Base-by-base conservation (phyloP, 2,797 vertebrate genomes). In the Nasua narica region DNA sequence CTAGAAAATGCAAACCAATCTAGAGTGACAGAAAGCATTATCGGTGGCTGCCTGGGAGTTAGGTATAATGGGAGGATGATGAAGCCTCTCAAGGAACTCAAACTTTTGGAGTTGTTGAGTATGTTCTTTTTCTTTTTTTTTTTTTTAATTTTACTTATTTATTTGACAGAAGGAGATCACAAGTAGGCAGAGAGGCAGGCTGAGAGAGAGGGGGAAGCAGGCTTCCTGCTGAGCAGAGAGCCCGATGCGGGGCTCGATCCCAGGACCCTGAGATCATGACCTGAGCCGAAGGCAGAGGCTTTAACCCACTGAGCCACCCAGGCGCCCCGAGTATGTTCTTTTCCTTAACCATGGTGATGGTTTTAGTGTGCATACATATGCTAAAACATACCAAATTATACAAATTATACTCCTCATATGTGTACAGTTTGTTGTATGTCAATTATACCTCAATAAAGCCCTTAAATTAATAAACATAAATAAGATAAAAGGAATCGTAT, bases 1-100 rank as follows among this genome's bases (percentile, higher is more conserved):
- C 25, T 93, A 88, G 48, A 95, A 87, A 94, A 95, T 54, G 29
- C 50, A 88, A 90, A 86, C 32, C 62, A 52, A 81, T 85, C 48
- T 74, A 58, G 10, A 79, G 25, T 40, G 52, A 32, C 46, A 88
- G 46, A 86, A 86, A 58, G 27, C 74, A 77, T 16, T 67, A 72
- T 91, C 18, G 46, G 40, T 82, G 48, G 1, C 29, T 91, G 48
- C 43, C 56, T 69, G 32, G 14, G 65, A 76, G 21, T 89, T 67
- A 70, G 46, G 29, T 72, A 0, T 54, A 40, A 2, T 58, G 18
- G 6, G 15, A 5, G 15, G 19, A 77, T 43, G n/a, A 72, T 19
- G 93, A 95, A 94, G 54, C 15, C 13, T 7, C 15, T 85, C 35
- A 93, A 91, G 27, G 58, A 90, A 43, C 43, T 43, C 43, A 43